Evolutionary conservation across 1,140 invertebrate genomes (phyloP), one percentile per base, ranked within the genome.

Genomic region (Calliopsis andreniformis): DNA sequence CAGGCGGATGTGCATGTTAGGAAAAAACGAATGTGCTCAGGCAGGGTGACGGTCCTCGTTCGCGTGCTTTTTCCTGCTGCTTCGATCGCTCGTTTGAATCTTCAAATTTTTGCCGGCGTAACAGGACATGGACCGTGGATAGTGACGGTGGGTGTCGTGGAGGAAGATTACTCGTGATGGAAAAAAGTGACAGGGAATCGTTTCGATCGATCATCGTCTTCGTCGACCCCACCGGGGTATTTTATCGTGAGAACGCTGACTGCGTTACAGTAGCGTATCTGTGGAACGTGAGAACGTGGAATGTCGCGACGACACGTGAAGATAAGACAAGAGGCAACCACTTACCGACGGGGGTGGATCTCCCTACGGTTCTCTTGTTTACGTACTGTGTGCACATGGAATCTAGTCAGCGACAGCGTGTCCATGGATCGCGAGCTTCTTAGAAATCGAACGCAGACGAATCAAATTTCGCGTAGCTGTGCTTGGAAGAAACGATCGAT

Each of bases 241-340:
- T 63, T 67, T 30, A 39, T 39, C 79, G 79, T 77, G 73, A 77
- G 72, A 71, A 81, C 63, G 56, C 45, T n/a, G 14, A 32, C 59
- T 28, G 23, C 35, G 49, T 69, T 64, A 75, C 45, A 49, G 39
- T 51, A 45, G 49, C 68, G 45, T 82, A 78, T 82, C 79, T 78
- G 25, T 30, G 62, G 76, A 81, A 62, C 64, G 64, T 49, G 80
- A 80, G 53, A 73, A 72, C 35, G 47, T 72, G 63, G 62, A 78
- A 78, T 82, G 62, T 49, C 20, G 76, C 49, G 55, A 25, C 55
- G 55, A 25, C 55, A 61, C 76, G 73, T 25, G 56, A 59, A 82
- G 79, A 82, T 82, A 72, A 82, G 79, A 77, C 66, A 67, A 82
- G 73, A 71, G 49, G 59, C 56, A 56, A 68, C 71, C 55, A 43